phyloP scores from a whole-genome alignment of 2,797 vertebrate genomes.

The Cygnus olor region DNA sequence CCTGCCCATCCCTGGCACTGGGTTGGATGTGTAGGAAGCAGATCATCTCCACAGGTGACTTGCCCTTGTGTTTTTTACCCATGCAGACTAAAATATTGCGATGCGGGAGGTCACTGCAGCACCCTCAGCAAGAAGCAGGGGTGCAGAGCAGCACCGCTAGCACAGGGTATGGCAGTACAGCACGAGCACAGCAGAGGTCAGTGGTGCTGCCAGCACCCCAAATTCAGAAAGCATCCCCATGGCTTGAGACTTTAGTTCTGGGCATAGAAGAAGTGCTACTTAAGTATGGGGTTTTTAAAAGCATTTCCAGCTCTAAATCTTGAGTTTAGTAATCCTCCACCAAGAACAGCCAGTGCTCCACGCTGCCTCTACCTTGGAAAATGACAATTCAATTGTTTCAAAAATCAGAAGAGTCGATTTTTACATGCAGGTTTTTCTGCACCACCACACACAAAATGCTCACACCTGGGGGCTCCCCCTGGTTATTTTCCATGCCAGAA shows the following conservation, averaged over 20 bases:
- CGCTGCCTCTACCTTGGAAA: neutral
- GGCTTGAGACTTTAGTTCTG: neutral
- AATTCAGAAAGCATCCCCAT: neutral
- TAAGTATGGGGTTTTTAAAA: neutral
- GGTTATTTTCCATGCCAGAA: neutral
- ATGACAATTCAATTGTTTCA: constrained; percentile 8
- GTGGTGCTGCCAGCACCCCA: neutral
- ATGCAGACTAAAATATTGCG: neutral
- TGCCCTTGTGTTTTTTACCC: neutral
- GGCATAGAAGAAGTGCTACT: neutral
- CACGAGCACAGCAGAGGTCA: neutral
- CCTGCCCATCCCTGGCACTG: neutral
- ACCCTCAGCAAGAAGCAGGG: neutral
- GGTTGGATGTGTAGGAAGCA: neutral
- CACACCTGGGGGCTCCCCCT: rapidly evolving
- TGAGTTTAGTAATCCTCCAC: constrained; percentile 27
- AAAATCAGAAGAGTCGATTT: neutral
- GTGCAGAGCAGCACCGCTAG: neutral
- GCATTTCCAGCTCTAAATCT: constrained; percentile 32
- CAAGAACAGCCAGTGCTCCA: constrained; percentile 33
- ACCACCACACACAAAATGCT: neutral
- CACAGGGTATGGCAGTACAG: rapidly evolving
- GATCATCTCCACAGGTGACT: neutral
- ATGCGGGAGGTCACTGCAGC: neutral
- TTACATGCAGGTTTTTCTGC: neutral